A percentile compares a stretch with the other conserved stretches of the same genome.
phyloP scores from a whole-genome alignment of 2,113 vertebrate species.

The Brachypodius melanocephalos region DNA sequence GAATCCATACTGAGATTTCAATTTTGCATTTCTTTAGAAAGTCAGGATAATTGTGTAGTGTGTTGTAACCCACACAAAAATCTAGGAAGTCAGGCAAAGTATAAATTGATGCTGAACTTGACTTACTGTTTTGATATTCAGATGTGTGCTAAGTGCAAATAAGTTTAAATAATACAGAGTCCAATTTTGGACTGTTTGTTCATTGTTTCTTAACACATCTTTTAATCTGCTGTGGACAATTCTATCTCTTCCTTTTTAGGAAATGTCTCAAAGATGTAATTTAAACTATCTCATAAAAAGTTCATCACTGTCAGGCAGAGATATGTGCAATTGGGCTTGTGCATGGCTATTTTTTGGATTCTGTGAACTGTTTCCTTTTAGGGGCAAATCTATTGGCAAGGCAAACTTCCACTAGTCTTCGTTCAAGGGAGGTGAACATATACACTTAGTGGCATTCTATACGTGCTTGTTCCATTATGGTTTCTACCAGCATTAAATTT shows the following conservation, averaged over 20 bases:
- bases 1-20: neutral
- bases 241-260: conserved; percentile 57
- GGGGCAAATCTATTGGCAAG: conserved; percentile 22
- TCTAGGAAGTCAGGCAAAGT: neutral
- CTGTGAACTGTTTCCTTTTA: conserved; percentile 67
- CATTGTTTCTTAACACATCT: conserved; percentile 37
- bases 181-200: conserved; percentile 33
- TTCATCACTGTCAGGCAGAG: conserved; percentile 46
- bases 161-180: neutral
- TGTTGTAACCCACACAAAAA: neutral
- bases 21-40: neutral
- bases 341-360: conserved; percentile 35
- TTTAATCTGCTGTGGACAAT: conserved; percentile 22
- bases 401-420: conserved; percentile 8
- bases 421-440: neutral
- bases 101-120: neutral
- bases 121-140: neutral
- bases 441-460: neutral
- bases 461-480: neutral
- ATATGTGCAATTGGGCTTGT: conserved; percentile 33
- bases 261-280: conserved; percentile 58
- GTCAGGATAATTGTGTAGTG: neutral
- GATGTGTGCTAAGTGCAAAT: neutral
- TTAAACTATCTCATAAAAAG: conserved; percentile 55
- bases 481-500: conserved; percentile 2